Base-by-base conservation (phyloP, 2,797 vertebrate species). In the Sebastes iracundus region DNA sequence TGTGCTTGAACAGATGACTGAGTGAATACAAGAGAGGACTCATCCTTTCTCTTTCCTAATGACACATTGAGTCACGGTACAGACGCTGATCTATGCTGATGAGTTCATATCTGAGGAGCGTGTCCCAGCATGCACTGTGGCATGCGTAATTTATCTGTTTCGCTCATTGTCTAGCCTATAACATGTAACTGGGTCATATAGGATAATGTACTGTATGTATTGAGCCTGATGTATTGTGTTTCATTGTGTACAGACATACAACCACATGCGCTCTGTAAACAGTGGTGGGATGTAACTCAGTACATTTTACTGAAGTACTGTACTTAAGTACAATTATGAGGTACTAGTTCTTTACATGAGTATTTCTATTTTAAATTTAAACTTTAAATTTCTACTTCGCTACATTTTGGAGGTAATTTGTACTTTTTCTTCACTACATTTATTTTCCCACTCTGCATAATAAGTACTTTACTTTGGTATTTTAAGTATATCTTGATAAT, bases 31-130 rank as follows among this genome's bases (percentile, higher is more conserved):
- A 33, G 38, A 14, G 32, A 14, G 8, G 60, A 55, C 28, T 72
- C 33, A 66, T 73, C 60, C 22, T 72, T 58, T 80, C 66, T 72
- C 52, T 60, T 71, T 79, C 61, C 30, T 25, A n/a, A 77, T 72
- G 72, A 69, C 23, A 4, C 49, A 1, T 1, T 49, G 84, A 87
- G 78, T 83, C 72, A 83, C 9, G 1, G 18, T 38, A 12, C 46
- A 52, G 56, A 46, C 3, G 14, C 42, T 42, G 67, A 75, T 68
- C 53, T 76, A 2, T 33, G 52, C 10, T 0, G 8, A 32, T 71
- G 69, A 80, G 28, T 7, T 84, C 82, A 71, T 67, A 18, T 56
- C 30, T n/a, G 66, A 77, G 2, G 62, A 73, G 35, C 61, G 5
- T 14, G 58, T 32, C 55, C 7, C 60, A 42, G 46, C 59, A 18